Evolutionary conservation across 2,797 vertebrate species (phyloP).

Genomic region (Epinephelus coioides): DNA sequence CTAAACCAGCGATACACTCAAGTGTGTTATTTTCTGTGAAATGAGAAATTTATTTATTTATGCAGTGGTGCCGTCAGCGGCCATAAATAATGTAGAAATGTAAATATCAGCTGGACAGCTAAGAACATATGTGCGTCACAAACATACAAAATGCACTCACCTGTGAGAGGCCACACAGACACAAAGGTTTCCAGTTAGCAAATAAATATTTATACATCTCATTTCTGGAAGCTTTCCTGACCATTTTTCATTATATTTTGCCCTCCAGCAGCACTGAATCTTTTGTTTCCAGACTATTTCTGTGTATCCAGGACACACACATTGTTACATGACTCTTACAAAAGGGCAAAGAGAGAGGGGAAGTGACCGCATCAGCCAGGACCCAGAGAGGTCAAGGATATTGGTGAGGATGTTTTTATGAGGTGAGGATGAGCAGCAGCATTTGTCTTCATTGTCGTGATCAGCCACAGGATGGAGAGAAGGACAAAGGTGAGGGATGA

Average conservation of each 20-base stretch:
- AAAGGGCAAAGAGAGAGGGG: neutral
- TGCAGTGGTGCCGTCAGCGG: neutral
- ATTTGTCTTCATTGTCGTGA: constrained; percentile 27
- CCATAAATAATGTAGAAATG: constrained; percentile 10
- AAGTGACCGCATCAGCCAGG: neutral
- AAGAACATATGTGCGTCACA: neutral
- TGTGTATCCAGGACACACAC: neutral
- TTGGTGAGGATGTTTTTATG: neutral
- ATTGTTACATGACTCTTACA: neutral
- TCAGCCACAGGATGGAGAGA: constrained; percentile 5
- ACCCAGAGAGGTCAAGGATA: constrained; percentile 12
- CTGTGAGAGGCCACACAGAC: neutral
- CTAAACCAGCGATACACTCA: neutral
- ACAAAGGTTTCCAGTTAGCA: neutral
- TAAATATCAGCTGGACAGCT: neutral
- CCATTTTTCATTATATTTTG: neutral
- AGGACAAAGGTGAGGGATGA: constrained; percentile 43
- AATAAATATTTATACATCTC: neutral
- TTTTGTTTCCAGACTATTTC: neutral
- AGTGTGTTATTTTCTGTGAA: neutral
- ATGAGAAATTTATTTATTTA: neutral
- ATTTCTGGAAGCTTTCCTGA: too few species aligned
- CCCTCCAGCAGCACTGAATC: neutral
- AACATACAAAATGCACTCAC: neutral
- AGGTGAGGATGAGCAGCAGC: constrained; percentile 26